phyloP scores from a whole-genome alignment of 2,888 invertebrate genomes.

The Pachymerium ferrugineum region DNA sequence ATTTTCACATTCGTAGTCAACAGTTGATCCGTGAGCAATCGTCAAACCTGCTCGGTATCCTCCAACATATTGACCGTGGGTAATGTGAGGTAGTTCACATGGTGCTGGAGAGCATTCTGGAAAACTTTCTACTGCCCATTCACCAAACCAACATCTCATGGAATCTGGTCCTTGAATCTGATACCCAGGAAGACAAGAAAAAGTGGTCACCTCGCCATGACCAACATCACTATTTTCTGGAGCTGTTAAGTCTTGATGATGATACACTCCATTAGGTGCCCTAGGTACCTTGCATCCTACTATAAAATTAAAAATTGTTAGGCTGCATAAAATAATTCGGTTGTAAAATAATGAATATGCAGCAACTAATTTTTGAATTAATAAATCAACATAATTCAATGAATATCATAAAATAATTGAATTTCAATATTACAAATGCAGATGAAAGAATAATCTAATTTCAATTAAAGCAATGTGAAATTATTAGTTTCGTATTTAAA shows the following conservation, averaged over 20 bases:
- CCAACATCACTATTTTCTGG: conserved; percentile 58
- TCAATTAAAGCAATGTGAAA: no score
- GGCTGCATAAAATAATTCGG: no score
- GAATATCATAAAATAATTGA: no score
- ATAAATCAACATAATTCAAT: no score
- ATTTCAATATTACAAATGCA: no score
- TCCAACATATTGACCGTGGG: conserved; percentile 64
- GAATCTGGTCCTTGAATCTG: conserved; percentile 60
- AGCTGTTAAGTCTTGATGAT: conserved; percentile 52
- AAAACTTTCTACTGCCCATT: conserved; percentile 69
- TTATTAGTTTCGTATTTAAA: no score
- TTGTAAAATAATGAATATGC: no score
- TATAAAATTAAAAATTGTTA: conserved; percentile 28
- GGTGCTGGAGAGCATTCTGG: conserved; percentile 70
- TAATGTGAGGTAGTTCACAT: conserved; percentile 62
- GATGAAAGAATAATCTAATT: no score
- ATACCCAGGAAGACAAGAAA: conserved; percentile 69
- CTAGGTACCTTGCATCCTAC: conserved; percentile 54
- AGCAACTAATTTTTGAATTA: no score
- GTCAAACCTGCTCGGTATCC: conserved; percentile 74
- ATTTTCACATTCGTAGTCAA: conserved; percentile 54
- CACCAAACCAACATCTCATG: conserved; percentile 71
- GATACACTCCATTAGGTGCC: conserved; percentile 53
- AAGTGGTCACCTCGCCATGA: conserved; percentile 67
- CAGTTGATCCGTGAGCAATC: conserved; percentile 73